phyloP scores from a whole-genome alignment of 2,888 invertebrate species.

The Drosophila atripex region DNA sequence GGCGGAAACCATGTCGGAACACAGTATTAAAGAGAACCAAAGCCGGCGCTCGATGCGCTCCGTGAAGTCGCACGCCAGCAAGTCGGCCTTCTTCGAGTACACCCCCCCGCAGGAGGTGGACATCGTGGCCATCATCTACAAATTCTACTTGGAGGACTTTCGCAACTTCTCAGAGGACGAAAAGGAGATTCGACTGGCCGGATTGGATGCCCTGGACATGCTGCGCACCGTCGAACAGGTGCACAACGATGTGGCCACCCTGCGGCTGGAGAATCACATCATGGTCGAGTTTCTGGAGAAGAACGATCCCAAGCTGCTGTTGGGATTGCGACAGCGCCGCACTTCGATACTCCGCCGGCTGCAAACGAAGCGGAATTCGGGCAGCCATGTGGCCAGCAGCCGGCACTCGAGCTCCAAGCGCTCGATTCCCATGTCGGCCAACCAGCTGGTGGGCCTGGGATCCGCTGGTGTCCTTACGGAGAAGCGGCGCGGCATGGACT shows the following conservation, averaged over 20 bases:
- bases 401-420: slow-evolving; percentile 61
- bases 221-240: slow-evolving; percentile 67
- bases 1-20: neutral
- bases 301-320: slow-evolving; percentile 80
- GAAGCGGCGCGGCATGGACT: slow-evolving; percentile 60
- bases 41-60: slow-evolving; percentile 10
- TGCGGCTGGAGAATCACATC: slow-evolving; percentile 79
- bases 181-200: slow-evolving; percentile 45
- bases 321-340: slow-evolving; percentile 74
- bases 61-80: slow-evolving; percentile 12
- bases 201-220: slow-evolving; percentile 76
- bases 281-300: slow-evolving; percentile 81
- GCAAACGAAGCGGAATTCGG: slow-evolving; percentile 36
- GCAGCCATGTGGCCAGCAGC: slow-evolving; percentile 31
- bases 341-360: slow-evolving; percentile 49
- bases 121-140: slow-evolving; percentile 57
- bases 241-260: slow-evolving; percentile 68
- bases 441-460: slow-evolving; percentile 1
- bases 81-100: neutral
- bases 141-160: slow-evolving; percentile 58
- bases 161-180: slow-evolving; percentile 50
- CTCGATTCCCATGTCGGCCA: slow-evolving; percentile 51
- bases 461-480: slow-evolving; percentile 18
- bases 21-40: slow-evolving; percentile 2
- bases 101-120: slow-evolving; percentile 56